phyloP scores from a whole-genome alignment of 1,140 invertebrate species.

The Caenorhabditis tropicalis region DNA sequence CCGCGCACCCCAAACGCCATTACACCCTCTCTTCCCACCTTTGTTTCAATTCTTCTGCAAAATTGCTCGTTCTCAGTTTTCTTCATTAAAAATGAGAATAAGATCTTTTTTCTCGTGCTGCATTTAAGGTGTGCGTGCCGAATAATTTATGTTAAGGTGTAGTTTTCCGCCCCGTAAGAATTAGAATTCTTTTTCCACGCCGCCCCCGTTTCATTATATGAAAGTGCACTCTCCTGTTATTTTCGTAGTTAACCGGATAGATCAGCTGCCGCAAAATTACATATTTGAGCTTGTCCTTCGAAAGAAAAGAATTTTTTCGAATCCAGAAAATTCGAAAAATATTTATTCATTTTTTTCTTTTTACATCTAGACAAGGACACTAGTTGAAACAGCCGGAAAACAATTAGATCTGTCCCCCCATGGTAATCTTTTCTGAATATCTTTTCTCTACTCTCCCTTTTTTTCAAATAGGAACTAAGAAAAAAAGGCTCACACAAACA shows the following conservation, averaged over 20 bases:
- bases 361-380: neutral
- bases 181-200: too few relatives aligned
- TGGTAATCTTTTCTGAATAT: neutral
- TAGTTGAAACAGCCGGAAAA: neutral
- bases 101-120: neutral
- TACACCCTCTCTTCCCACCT: neutral
- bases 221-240: too few relatives aligned
- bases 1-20: slow-evolving; percentile 26
- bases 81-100: neutral
- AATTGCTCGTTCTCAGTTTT: neutral
- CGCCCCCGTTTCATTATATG: too few relatives aligned
- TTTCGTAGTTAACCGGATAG: too few relatives aligned
- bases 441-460: neutral
- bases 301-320: too few relatives aligned
- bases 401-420: slow-evolving; percentile 19
- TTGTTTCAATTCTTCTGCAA: neutral
- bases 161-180: too few relatives aligned
- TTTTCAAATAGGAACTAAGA: neutral
- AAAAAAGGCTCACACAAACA: neutral
- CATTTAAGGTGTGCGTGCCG: too few relatives aligned
- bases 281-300: too few relatives aligned
- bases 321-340: too few relatives aligned
- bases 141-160: too few relatives aligned
- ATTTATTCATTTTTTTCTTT: too few relatives aligned
- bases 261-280: too few relatives aligned